Evolutionary conservation across 2,797 vertebrate species (phyloP).

Genomic region (Sandelia bainsii): DNA sequence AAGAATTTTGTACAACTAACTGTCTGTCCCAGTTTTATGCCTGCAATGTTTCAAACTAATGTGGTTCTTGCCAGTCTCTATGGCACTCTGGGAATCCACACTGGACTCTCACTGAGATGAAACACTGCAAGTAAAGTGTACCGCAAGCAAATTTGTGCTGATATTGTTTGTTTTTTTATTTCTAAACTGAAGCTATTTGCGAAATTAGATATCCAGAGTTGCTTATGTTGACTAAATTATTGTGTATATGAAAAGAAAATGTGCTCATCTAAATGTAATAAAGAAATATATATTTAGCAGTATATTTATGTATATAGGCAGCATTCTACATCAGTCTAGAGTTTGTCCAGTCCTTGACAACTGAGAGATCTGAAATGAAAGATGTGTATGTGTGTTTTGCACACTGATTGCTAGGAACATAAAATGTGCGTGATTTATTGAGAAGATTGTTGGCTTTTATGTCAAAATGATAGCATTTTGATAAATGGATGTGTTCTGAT

Average conservation of each 20-base stretch:
- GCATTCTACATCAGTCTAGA: not conserved
- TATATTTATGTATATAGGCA: too few species aligned
- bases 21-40: not conserved
- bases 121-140: conserved; percentile 22
- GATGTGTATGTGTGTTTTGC: not conserved
- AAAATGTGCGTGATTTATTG: not conserved
- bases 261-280: not conserved
- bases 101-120: conserved; percentile 48
- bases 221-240: not conserved
- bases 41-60: conserved; percentile 14
- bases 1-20: not conserved
- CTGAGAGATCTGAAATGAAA: not conserved
- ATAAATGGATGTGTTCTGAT: conserved; percentile 2
- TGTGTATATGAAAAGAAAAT: not conserved
- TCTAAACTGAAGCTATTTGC: conserved; percentile 1
- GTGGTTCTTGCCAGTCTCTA: conserved; percentile 14
- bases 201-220: conserved; percentile 13
- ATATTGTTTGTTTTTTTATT: conserved; percentile 4
- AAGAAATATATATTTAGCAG: not conserved
- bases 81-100: not conserved
- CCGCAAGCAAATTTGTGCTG: conserved; percentile 1
- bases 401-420: not conserved
- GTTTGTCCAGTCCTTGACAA: not conserved
- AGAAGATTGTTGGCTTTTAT: not conserved
- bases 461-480: not conserved